Base-by-base conservation (phyloP, 2,113 vertebrate genomes). In the Nothobranchius kuhntae region DNA sequence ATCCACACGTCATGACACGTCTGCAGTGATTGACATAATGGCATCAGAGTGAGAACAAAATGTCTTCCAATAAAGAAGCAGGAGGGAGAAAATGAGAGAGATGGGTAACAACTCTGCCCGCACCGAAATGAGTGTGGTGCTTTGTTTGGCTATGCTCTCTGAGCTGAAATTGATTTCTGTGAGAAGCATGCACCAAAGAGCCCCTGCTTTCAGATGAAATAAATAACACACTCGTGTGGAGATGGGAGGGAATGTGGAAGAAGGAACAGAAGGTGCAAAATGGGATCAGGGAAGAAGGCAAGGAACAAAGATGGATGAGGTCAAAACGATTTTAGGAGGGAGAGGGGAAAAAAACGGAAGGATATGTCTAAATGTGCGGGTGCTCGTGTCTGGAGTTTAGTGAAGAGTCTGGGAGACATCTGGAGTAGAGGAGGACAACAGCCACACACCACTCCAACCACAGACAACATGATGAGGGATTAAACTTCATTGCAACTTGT, bases 161-260 rank as follows among this genome's bases (percentile, higher is more conserved):
- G 86, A 89, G 91, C 84, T 81, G 81, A 92, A 91, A 92, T 92
- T 88, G 88, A 92, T 92, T 92, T 89, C 86, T 86, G 90, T 83
- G 86, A 86, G 86, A 91, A 86, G 78, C 74, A 78, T 86, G 84
- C 89, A 82, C 84, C 81, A 84, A 81, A 80, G 76, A 86, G 84
- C 79, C 79, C 68, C 78, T 78, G 88, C 84, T 86, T 89, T 90
- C 88, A 89, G 86, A 89, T 86, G 76, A 89, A 92, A 92, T 90
- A 88, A 91, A 92, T 89, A 91, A 90, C 85, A 86, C 68, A 71
- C 78, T 82, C 83, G 83, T 73, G 60, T 67, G 76, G 56, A 76
- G 59, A 85, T 78, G 77, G 71, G 69, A 61, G 77, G 65, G 75
- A 62, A 65, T 69, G 54, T 77, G 58, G 46, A 67, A 71, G 58